Base-by-base conservation (phyloP, 2,113 vertebrate species). In the Hassar affinis region DNA sequence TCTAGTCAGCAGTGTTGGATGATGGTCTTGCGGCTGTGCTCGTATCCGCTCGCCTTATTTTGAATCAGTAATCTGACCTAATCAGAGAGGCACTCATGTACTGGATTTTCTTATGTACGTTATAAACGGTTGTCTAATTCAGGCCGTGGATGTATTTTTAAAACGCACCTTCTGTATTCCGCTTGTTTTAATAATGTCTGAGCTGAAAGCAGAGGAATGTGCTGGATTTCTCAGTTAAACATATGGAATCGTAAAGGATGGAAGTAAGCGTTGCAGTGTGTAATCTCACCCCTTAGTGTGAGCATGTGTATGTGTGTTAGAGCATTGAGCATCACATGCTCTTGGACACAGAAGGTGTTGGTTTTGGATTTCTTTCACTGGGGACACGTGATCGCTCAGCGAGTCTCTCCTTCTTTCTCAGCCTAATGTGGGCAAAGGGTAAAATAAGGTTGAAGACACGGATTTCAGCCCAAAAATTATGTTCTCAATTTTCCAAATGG, bases 301-400 rank as follows among this genome's bases (percentile, higher is more conserved):
- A 45, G 30, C 35, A 20, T 57, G 56, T 78, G 47, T 47, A 52
- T 87, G 57, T 76, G 56, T 49, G 14, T 59, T 47, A 54, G 88
- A 77, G 64, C 56, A 54, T 75, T 71, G 54, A 68, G 69, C 87
- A 87, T 94, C 91, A 91, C 91, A 93, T 92, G 91, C 86, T 92
- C 92, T 93, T 92, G 92, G 93, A 93, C 54, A 56, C 88, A 86
- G 88, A 90, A 91, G 91, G 91, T 93, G 90, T 91, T 52, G 93
- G 93, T 94, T 93, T 94, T 93, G 90, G 90, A 91, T 95, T 95
- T 92, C 94, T 94, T 93, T 91, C 91, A 93, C 74, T 87, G 88
- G 87, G 85, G 88, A 88, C 82, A 79, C 87, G 93, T 93, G 92
- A 94, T 90, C 49, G 42, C 83, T 87, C 90, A 89, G 90, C 88